Conservation (phyloP, 2,888 invertebrate genomes). For the Agrilus mali region DNA sequence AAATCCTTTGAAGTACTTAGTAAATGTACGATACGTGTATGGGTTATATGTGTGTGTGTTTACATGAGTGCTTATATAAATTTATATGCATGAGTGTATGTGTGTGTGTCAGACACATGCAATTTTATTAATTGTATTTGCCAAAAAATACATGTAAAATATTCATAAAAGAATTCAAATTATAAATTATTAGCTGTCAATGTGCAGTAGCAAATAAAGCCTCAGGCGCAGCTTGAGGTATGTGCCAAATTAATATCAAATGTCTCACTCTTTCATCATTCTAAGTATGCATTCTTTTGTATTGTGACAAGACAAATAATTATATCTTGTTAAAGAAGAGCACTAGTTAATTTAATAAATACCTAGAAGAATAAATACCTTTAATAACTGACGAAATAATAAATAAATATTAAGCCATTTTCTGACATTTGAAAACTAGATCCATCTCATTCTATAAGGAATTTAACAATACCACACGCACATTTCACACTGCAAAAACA, state of each 20-base stretch:
- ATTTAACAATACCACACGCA: slow-evolving; percentile 27
- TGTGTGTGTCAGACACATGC: no score
- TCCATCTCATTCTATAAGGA: slow-evolving; percentile 31
- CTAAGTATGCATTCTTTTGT: slow-evolving; percentile 27
- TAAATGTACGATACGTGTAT: no score
- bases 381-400: slow-evolving; percentile 23
- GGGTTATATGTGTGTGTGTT: no score
- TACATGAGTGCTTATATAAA: no score
- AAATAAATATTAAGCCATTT: slow-evolving; percentile 24
- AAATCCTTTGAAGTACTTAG: no score
- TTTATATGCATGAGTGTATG: no score
- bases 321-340: no score
- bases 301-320: slow-evolving; percentile 16
- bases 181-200: slow-evolving; percentile 17
- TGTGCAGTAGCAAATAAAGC: slow-evolving; percentile 20
- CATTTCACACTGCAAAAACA: slow-evolving; percentile 13
- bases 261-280: slow-evolving; percentile 28
- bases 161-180: no score
- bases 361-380: slow-evolving; percentile 23
- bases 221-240: slow-evolving; percentile 22
- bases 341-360: no score
- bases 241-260: slow-evolving; percentile 31
- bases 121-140: no score
- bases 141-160: no score
- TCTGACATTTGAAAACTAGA: slow-evolving; percentile 31